Base-by-base conservation (phyloP, 2,113 vertebrate genomes). In the Alouatta palliata region DNA sequence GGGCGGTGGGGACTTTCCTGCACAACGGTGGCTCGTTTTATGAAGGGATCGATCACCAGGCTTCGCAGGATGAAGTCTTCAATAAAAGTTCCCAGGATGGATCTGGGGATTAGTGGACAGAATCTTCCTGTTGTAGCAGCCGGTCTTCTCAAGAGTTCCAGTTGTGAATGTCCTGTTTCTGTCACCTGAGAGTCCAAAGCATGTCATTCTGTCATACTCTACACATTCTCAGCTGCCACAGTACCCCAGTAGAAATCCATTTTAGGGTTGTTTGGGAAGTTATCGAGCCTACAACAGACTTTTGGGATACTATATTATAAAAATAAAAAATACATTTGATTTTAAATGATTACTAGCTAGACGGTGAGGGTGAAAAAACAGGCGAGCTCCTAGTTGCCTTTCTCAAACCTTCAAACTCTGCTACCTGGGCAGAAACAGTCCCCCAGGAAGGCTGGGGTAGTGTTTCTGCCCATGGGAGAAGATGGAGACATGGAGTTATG, bases 1-100 rank as follows among this genome's bases (percentile, higher is more conserved):
- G 99, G 3, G 99, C 99, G 0, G 99, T 99, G 70, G 99, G 99
- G 54, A 99, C 99, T 32, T 99, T 99, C 96, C 98, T 99, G 90
- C 98, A 99, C 97, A 99, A 99, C 11, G 99, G 99, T 68, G 99
- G 98, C 98, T 99, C 99, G 0, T 99, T 99, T 91, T 99, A 99
- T 2, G 99, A 99, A 70, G 98, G 98, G 96, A 99, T 99, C 2
- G 99, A 99, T 16, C 99, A 99, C 75, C 99, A 99, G 76, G 97
- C 99, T 97, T 99, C 99, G 27, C 99, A 99, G 96, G 99, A 99
- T 37, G 99, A 99, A 77, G 97, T 99, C 96, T 99, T 99, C 95
- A 97, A 98, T 85, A 99, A 99, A 49, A 98, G 98, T 30, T 99
- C 99, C 71, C 99, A 99, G 95, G 99, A 99, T 0, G 98, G 99